Evolutionary conservation across 2,113 vertebrate genomes (phyloP).

Genomic region (Phrynocephalus versicolor): DNA sequence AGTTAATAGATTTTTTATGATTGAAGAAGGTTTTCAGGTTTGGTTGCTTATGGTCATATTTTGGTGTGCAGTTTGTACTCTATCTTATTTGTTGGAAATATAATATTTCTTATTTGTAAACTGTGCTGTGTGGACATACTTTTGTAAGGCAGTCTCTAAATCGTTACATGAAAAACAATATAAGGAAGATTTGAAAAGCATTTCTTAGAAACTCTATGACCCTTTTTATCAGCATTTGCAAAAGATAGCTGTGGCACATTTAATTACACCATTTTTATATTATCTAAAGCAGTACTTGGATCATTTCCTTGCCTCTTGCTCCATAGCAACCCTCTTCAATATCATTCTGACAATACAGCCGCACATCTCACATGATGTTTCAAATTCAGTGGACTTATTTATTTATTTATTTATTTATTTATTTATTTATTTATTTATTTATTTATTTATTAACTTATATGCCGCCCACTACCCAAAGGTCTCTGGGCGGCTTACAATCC

Average conservation of each 20-base stretch:
- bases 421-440: too few relatives aligned
- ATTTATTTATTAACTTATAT: too few relatives aligned
- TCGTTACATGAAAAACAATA: background rate
- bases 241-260: background rate
- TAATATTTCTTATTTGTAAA: background rate
- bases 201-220: background rate
- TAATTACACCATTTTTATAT: background rate
- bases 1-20: slow-evolving; percentile 1
- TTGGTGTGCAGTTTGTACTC: background rate
- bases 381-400: background rate
- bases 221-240: background rate
- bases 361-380: background rate
- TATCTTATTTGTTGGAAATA: background rate
- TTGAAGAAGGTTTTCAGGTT: background rate
- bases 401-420: too few relatives aligned
- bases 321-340: background rate
- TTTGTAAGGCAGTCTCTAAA: background rate
- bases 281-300: background rate
- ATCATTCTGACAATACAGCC: background rate
- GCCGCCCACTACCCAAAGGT: too few relatives aligned
- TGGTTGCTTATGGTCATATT: background rate
- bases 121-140: background rate
- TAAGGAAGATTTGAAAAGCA: background rate
- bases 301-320: background rate
- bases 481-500: too few relatives aligned